phyloP scores from a whole-genome alignment of 2,797 vertebrate species.

The Squalus acanthias region DNA sequence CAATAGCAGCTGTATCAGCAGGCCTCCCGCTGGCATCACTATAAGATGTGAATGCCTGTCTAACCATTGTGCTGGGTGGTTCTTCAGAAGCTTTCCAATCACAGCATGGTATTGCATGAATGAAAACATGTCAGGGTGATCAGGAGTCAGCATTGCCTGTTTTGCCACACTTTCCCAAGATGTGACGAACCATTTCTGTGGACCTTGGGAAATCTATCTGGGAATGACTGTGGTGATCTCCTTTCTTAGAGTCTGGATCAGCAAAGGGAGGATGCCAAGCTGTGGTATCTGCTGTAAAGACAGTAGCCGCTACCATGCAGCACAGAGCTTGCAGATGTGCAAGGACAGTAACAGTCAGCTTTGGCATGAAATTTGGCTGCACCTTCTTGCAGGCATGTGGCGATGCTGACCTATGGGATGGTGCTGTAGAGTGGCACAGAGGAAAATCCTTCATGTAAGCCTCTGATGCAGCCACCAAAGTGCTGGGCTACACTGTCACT shows the following conservation, averaged over 20 bases:
- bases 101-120: not conserved
- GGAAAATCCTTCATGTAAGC: not conserved
- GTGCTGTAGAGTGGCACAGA: not conserved
- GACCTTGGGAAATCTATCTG: not conserved
- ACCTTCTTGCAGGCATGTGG: not conserved
- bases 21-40: not conserved
- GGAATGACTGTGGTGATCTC: not conserved
- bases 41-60: not conserved
- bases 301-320: not conserved
- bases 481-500: not conserved
- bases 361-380: not conserved
- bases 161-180: not conserved
- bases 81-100: constrained; percentile 4
- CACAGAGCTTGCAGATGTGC: not conserved
- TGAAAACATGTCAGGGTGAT: not conserved
- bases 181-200: not conserved
- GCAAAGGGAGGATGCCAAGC: not conserved
- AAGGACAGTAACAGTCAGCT: not conserved
- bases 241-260: not conserved
- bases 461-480: not conserved
- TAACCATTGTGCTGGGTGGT: not conserved
- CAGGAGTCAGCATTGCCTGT: not conserved
- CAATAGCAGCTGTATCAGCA: not conserved
- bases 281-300: not conserved
- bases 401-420: not conserved